Conservation (phyloP, 2,797 vertebrate genomes). For the Tangara arthus region DNA sequence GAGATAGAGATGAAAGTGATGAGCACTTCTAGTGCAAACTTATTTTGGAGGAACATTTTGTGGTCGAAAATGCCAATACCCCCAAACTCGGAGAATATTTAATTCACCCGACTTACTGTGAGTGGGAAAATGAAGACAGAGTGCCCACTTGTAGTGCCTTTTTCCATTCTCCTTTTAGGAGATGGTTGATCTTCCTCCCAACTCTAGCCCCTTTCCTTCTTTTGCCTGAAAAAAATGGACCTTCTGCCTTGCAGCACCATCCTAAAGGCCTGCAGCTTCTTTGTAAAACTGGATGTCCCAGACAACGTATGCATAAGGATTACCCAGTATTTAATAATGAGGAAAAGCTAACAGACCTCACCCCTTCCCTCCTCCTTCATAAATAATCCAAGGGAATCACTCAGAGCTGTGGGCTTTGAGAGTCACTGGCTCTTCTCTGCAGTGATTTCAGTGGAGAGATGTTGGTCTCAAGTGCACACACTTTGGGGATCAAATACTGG, state of each 20-base stretch:
- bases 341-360: neutral
- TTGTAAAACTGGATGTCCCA: neutral
- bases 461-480: rapidly evolving
- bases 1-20: neutral
- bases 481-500: neutral
- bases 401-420: neutral
- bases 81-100: neutral
- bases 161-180: neutral
- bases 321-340: neutral
- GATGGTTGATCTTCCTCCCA: neutral
- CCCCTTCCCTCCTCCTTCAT: neutral
- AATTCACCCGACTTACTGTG: neutral
- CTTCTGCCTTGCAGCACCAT: neutral
- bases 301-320: neutral
- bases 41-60: neutral
- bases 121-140: neutral
- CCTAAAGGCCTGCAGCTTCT: neutral
- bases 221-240: neutral
- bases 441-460: neutral
- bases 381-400: neutral
- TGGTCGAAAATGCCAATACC: neutral
- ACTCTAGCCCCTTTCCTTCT: neutral
- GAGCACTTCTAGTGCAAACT: neutral
- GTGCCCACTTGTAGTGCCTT: neutral
- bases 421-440: neutral